phyloP scores from a whole-genome alignment of 1,140 invertebrate genomes.

The Orchesella cincta region DNA sequence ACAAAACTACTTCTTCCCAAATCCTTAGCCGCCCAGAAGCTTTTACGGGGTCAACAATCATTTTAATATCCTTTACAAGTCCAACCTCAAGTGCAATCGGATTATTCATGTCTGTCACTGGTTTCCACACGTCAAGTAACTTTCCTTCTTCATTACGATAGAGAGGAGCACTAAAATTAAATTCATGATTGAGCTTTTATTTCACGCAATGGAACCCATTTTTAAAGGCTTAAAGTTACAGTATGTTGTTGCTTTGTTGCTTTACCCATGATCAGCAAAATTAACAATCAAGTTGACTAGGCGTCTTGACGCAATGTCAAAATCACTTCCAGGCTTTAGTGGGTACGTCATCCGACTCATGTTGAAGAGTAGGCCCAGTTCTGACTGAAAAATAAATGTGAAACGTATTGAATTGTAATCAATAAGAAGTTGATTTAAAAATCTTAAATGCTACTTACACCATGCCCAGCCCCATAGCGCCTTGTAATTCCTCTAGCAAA shows the following conservation, averaged over 20 bases:
- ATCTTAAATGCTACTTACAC: background rate
- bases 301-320: background rate
- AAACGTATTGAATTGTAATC: too few relatives aligned
- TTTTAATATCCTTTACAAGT: background rate
- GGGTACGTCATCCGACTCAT: background rate
- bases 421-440: background rate
- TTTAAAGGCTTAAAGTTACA: background rate
- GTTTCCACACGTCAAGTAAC: background rate
- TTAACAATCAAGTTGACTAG: background rate
- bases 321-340: background rate
- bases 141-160: background rate
- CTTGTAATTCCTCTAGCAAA: background rate
- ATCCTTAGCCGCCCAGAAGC: background rate
- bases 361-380: background rate
- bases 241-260: too few relatives aligned
- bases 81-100: background rate
- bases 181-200: background rate
- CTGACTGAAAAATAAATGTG: background rate
- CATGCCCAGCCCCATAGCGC: background rate
- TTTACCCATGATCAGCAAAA: background rate
- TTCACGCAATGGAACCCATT: background rate
- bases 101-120: background rate
- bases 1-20: slow-evolving; percentile 19
- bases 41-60: background rate
- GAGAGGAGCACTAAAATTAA: background rate